phyloP scores from a whole-genome alignment of 2,113 vertebrate genomes.

The Nycticebus coucang region DNA sequence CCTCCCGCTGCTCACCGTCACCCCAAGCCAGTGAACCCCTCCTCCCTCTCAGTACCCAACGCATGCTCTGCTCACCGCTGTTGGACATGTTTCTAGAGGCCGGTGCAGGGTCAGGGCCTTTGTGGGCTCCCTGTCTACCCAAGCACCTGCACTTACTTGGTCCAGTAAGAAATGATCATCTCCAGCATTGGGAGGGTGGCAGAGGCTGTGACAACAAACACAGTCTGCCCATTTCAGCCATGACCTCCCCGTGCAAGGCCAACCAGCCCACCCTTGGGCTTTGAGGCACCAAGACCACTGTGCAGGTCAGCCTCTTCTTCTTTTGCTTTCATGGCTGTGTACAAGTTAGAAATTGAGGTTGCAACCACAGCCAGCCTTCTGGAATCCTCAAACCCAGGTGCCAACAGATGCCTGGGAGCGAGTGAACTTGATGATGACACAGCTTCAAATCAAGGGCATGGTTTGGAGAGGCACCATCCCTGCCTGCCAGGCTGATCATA shows the following conservation, averaged over 20 bases:
- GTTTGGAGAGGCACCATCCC: accelerated
- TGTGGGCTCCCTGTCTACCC: neutral
- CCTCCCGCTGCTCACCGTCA: neutral
- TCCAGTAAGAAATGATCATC: neutral
- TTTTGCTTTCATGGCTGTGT: accelerated
- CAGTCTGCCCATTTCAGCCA: neutral
- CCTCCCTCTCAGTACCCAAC: neutral
- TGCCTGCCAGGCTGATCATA: accelerated
- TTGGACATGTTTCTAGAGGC: accelerated
- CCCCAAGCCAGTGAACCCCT: accelerated
- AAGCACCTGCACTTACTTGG: neutral
- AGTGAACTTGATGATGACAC: accelerated
- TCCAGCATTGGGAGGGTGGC: accelerated
- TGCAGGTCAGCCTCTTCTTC: neutral
- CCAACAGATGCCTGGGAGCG: neutral
- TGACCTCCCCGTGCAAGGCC: accelerated
- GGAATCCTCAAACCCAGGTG: neutral
- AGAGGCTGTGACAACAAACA: neutral
- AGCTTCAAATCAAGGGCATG: neutral
- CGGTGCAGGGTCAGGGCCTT: neutral
- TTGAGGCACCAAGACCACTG: accelerated
- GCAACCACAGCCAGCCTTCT: neutral
- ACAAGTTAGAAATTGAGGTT: neutral
- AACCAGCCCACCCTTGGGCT: neutral
- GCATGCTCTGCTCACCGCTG: neutral